Conservation (phyloP, 1,140 invertebrate genomes). For the Venturia canescens region DNA sequence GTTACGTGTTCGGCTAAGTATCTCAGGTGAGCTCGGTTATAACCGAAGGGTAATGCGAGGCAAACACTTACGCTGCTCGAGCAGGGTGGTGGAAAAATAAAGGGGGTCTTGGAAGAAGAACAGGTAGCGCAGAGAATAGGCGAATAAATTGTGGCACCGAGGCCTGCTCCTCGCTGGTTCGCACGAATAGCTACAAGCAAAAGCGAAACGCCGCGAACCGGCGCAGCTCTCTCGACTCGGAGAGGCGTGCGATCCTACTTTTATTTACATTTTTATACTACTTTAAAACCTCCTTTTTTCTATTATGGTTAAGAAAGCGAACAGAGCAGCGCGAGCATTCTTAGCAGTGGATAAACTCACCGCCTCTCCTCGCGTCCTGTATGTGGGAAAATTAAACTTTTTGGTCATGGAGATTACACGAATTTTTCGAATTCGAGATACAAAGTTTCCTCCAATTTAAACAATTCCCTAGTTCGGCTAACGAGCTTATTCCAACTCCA, state of each 20-base stretch:
- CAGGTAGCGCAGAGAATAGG: slow-evolving; percentile 42
- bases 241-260: slow-evolving; percentile 20
- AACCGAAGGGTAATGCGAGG: slow-evolving; percentile 22
- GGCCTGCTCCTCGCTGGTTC: slow-evolving; percentile 18
- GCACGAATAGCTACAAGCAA: slow-evolving; percentile 31
- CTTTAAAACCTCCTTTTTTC: background rate
- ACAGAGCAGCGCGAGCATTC: background rate
- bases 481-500: too few species aligned
- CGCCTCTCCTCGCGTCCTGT: background rate
- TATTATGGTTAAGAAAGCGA: too few species aligned
- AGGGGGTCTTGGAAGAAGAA: slow-evolving; percentile 1
- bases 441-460: too few species aligned
- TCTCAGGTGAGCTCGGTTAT: slow-evolving; percentile 11
- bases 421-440: too few species aligned
- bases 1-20: slow-evolving; percentile 36
- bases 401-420: too few species aligned
- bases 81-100: background rate
- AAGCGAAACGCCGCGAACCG: slow-evolving; percentile 11
- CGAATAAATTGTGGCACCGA: slow-evolving; percentile 42
- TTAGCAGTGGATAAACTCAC: slow-evolving; percentile 16
- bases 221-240: background rate
- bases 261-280: background rate
- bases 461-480: too few species aligned
- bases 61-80: slow-evolving; percentile 36
- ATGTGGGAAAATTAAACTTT: slow-evolving; percentile 29